Evolutionary conservation across 2,888 invertebrate species (phyloP).

Genomic region (Antheraea yamamai): DNA sequence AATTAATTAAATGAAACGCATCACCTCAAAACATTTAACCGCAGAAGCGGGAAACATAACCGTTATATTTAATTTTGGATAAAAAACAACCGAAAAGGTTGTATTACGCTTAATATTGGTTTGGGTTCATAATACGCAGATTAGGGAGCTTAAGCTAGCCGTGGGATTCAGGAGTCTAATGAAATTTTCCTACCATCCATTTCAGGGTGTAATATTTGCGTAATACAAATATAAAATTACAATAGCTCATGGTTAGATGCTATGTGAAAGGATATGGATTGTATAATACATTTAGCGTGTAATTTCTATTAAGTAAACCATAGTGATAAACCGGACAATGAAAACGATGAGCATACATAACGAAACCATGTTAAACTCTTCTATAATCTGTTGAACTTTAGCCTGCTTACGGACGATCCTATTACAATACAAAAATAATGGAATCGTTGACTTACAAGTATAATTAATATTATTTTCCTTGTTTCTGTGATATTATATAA

Average conservation of each 20-base stretch:
- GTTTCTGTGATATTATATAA: background rate
- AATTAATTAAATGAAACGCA: background rate
- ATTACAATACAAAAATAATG: background rate
- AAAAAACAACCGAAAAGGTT: conserved; percentile 15
- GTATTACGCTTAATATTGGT: conserved; percentile 15
- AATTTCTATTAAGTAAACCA: background rate
- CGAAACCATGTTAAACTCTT: background rate
- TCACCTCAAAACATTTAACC: background rate
- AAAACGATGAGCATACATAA: background rate
- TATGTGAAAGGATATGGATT: background rate
- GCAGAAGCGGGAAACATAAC: conserved; percentile 16
- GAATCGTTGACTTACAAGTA: no score
- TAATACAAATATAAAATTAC: background rate
- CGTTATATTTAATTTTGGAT: conserved; percentile 22
- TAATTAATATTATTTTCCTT: no score
- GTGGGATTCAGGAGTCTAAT: conserved; percentile 21
- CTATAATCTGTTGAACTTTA: background rate
- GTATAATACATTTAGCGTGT: background rate
- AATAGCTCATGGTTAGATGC: background rate
- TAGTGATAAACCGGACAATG: background rate
- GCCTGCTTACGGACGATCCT: background rate
- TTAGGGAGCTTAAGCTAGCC: conserved; percentile 18
- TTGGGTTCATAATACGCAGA: conserved; percentile 16
- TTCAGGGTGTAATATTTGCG: conserved; percentile 9
- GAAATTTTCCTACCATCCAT: conserved; percentile 21